A percentile compares a stretch with the other conserved stretches of the same genome.
Evolutionary conservation across 2,888 invertebrate genomes (phyloP).

Genomic region (Biston stratarius): DNA sequence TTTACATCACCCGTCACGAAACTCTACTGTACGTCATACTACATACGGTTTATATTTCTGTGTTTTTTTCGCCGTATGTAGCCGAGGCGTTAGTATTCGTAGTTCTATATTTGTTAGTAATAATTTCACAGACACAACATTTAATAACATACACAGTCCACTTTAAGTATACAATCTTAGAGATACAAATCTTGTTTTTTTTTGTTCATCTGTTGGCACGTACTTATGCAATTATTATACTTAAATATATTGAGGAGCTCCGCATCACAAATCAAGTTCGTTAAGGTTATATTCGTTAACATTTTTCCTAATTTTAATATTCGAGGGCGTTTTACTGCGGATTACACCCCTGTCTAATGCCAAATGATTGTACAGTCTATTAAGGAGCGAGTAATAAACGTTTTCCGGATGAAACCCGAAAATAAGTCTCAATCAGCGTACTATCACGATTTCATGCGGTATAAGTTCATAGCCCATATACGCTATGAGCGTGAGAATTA

Average conservation of each 20-base stretch:
- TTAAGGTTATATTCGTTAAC: background rate
- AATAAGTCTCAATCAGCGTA: too few species aligned
- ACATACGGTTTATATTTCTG: background rate
- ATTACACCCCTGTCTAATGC: too few species aligned
- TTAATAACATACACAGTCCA: slow-evolving; percentile 17
- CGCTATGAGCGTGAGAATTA: too few species aligned
- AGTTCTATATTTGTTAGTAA: background rate
- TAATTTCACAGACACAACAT: slow-evolving; percentile 12
- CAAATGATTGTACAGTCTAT: too few species aligned
- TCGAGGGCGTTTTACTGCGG: too few species aligned
- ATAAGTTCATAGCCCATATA: too few species aligned
- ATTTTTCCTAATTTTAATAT: background rate
- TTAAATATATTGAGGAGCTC: background rate
- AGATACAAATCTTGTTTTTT: slow-evolving; percentile 35
- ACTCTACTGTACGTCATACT: background rate
- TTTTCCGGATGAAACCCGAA: too few species aligned
- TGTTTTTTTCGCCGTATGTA: background rate
- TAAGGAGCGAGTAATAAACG: too few species aligned
- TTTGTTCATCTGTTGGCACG: slow-evolving; percentile 10
- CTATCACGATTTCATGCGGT: too few species aligned
- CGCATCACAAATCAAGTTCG: background rate
- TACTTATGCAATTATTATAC: background rate
- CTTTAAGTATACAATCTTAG: slow-evolving; percentile 20
- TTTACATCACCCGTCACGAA: background rate
- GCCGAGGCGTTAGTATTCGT: background rate